A percentile compares a stretch with the other conserved stretches of the same genome.
Conservation (phyloP, 2,113 vertebrate species). For the Nycticorax nycticorax region DNA sequence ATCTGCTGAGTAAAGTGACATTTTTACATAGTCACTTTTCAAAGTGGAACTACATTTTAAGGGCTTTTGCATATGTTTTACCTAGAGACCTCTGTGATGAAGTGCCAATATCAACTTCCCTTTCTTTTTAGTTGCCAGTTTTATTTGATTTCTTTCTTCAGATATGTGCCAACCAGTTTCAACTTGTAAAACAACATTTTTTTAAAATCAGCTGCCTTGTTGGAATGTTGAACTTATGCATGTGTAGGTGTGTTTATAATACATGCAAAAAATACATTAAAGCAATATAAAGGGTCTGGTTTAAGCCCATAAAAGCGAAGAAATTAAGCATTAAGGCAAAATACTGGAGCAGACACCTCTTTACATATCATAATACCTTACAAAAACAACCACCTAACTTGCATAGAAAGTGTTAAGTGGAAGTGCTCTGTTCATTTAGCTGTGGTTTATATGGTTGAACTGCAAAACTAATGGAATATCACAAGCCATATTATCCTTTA, state of each 20-base stretch:
- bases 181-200: conserved; percentile 59
- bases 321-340: neutral
- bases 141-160: conserved; percentile 55
- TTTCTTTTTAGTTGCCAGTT: conserved; percentile 54
- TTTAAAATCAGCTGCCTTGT: conserved; percentile 47
- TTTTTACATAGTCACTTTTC: conserved; percentile 55
- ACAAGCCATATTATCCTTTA: neutral
- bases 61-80: conserved; percentile 64
- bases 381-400: neutral
- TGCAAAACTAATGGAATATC: neutral
- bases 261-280: conserved; percentile 35
- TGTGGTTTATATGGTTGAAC: neutral
- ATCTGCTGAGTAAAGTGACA: conserved; percentile 45
- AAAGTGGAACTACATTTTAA: conserved; percentile 49
- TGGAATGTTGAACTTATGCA: conserved; percentile 47
- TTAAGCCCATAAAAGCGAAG: conserved; percentile 7
- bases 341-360: neutral
- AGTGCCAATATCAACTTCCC: conserved; percentile 63
- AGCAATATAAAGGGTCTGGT: neutral
- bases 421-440: neutral
- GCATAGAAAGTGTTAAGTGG: neutral
- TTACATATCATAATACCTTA: neutral
- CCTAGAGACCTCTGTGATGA: conserved; percentile 53
- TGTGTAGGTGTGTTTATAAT: conserved; percentile 25
- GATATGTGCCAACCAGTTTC: conserved; percentile 56